Base-by-base conservation (phyloP, 2,113 vertebrate species). In the Sinocyclocheilus maitianheensis region DNA sequence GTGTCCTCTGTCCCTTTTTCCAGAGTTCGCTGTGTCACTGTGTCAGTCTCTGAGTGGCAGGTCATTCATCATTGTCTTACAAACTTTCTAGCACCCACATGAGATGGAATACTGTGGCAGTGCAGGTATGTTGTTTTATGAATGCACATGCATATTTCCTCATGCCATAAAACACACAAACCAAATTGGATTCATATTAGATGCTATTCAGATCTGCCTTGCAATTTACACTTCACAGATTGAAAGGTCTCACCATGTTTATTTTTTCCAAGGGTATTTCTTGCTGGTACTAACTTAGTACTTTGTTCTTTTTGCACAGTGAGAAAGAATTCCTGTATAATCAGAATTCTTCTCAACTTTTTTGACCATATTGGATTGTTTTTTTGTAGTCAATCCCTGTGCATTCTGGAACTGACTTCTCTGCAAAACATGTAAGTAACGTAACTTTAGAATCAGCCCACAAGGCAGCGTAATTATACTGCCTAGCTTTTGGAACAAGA, bases 71-170 rank as follows among this genome's bases (percentile, higher is more conserved):
- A 48, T 65, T 24, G 58, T 80, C 37, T 43, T 24, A 24, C 37
- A 62, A 40, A 4, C 34, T 80, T 34, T 77, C 76, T 20, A 30
- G 6, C 75, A 0, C 24, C 48, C 75, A 34, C 26, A 20, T 55
- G 51, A 58, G 3, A 77, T 77, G 26, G 24, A 77, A 76, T 26
- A 34, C 76, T 1, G 7, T 77, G 76, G 16, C 8, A 9, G 24
- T 53, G 75, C 13, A 55, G 14, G 48, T 55, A 3, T 77, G 48
- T 55, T 77, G n/a, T 18, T 55, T 53, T 11, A 55, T 55, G 3
- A 76, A 34, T 30, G 26, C 76, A 55, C 76, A 30, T 55, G 51
- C 48, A 55, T 55, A 77, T 77, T 55, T 77, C 16, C 34, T 77
- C 12, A 34, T 30, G 14, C 20, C 24, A 55, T 34, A 77, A 55